phyloP scores from a whole-genome alignment of 1,140 invertebrate genomes.

The Anadara kagoshimensis region DNA sequence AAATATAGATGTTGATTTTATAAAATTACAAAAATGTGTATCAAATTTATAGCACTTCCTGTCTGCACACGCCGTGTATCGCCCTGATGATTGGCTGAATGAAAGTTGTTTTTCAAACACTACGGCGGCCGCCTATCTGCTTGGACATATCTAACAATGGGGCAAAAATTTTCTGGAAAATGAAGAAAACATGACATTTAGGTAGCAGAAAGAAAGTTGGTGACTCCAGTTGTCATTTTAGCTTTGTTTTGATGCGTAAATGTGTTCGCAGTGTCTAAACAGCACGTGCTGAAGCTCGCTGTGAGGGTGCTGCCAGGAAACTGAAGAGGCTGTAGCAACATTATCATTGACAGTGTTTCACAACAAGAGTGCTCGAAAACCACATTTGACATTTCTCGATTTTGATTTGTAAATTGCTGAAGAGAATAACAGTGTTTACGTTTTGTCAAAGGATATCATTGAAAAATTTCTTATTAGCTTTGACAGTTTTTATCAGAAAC shows the following conservation, averaged over 20 bases:
- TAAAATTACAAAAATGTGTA: slow-evolving; percentile 16
- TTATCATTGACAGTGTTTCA: background rate
- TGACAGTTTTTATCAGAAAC: background rate
- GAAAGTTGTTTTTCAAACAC: slow-evolving; percentile 55
- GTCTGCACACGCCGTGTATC: slow-evolving; percentile 31
- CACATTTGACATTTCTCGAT: slow-evolving; percentile 3
- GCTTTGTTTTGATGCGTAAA: slow-evolving; percentile 16
- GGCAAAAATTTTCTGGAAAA: slow-evolving; percentile 26
- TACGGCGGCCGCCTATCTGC: slow-evolving; percentile 48
- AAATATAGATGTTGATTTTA: background rate
- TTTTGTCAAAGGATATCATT: too few relatives aligned
- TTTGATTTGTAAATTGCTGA: background rate
- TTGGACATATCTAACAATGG: slow-evolving; percentile 39
- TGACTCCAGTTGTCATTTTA: too few relatives aligned
- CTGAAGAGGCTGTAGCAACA: background rate
- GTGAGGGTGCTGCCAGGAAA: slow-evolving; percentile 16
- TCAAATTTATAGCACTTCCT: slow-evolving; percentile 35
- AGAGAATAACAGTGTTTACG: background rate
- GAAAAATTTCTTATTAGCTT: background rate
- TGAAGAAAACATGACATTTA: slow-evolving; percentile 20
- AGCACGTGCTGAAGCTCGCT: slow-evolving; percentile 9
- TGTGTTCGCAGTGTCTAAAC: slow-evolving; percentile 18
- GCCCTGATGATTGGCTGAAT: slow-evolving; percentile 49
- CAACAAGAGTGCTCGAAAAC: background rate
- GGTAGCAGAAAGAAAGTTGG: too few relatives aligned